phyloP scores from a whole-genome alignment of 2,113 vertebrate genomes.

The Lagopus leucura region DNA sequence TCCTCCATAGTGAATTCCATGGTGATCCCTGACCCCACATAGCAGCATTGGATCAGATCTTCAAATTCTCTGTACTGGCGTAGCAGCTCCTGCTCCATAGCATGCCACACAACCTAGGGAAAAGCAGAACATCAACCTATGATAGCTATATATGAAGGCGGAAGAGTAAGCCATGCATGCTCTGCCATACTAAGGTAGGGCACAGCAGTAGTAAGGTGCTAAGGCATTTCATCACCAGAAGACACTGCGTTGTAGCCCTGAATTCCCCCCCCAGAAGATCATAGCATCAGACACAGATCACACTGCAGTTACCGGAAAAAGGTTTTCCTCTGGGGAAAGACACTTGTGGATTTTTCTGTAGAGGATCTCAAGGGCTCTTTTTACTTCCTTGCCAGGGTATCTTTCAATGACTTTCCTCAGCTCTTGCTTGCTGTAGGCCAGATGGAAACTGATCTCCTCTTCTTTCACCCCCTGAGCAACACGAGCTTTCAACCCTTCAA shows the following conservation, averaged over 20 bases:
- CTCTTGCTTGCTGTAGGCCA: conserved; percentile 73
- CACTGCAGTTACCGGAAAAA: conserved; percentile 9
- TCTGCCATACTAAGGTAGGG: not conserved
- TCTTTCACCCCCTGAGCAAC: conserved; percentile 67
- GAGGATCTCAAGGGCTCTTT: conserved; percentile 47
- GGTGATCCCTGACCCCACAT: conserved; percentile 23
- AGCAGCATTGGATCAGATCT: conserved; percentile 50
- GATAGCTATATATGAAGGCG: accelerated
- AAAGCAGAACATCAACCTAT: accelerated
- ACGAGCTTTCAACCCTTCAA: conserved; percentile 55
- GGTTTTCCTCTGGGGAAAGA: conserved; percentile 54
- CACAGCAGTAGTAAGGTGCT: not conserved
- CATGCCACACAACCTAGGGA: conserved; percentile 46
- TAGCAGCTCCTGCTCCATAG: conserved; percentile 46
- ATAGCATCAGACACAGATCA: not conserved
- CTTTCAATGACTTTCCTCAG: conserved; percentile 51
- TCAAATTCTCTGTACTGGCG: conserved; percentile 31
- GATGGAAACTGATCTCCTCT: conserved; percentile 68
- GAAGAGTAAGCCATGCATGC: not conserved
- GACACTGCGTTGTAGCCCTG: not conserved
- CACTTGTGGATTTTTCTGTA: conserved; percentile 52
- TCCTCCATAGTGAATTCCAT: conserved; percentile 58
- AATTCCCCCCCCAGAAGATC: not conserved
- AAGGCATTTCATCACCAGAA: not conserved
- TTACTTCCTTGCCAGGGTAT: conserved; percentile 62